Conservation (phyloP, 1,140 invertebrate genomes). For the Heliconius congener region DNA sequence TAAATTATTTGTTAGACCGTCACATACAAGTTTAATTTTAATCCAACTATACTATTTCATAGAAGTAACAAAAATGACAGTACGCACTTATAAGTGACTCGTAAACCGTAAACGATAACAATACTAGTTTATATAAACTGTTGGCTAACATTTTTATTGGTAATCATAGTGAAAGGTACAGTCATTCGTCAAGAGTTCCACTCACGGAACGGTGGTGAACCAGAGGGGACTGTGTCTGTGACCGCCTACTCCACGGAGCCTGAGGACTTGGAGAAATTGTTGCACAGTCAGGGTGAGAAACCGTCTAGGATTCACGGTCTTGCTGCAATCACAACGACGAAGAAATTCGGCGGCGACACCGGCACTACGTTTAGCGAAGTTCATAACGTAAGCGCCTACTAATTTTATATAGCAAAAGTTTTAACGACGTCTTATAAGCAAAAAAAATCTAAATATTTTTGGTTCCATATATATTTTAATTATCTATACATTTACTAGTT, state of each 20-base stretch:
- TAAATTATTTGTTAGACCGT: not conserved
- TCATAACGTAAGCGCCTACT: slow-evolving; percentile 58
- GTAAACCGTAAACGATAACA: slow-evolving; percentile 34
- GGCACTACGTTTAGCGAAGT: slow-evolving; percentile 59
- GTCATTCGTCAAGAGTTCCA: slow-evolving; percentile 85
- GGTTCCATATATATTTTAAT: too few species aligned
- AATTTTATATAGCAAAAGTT: slow-evolving; percentile 4
- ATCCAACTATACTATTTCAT: not conserved
- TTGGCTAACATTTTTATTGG: slow-evolving; percentile 45
- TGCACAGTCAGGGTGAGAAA: slow-evolving; percentile 57
- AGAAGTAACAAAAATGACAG: not conserved
- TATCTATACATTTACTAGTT: too few species aligned
- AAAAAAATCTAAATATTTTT: not conserved
- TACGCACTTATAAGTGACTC: not conserved
- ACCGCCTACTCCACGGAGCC: slow-evolving; percentile 86
- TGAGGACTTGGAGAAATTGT: slow-evolving; percentile 79
- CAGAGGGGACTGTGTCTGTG: slow-evolving; percentile 84
- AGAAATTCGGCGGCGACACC: slow-evolving; percentile 78
- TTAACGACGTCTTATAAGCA: not conserved
- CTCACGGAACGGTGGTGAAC: slow-evolving; percentile 85
- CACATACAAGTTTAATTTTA: not conserved
- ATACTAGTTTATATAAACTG: slow-evolving; percentile 47
- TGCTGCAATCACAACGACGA: slow-evolving; percentile 70
- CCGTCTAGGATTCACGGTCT: slow-evolving; percentile 66
- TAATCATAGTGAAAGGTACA: slow-evolving; percentile 84